Conservation (phyloP, 2,888 invertebrate genomes). For the Holacanthella duospinosa region DNA sequence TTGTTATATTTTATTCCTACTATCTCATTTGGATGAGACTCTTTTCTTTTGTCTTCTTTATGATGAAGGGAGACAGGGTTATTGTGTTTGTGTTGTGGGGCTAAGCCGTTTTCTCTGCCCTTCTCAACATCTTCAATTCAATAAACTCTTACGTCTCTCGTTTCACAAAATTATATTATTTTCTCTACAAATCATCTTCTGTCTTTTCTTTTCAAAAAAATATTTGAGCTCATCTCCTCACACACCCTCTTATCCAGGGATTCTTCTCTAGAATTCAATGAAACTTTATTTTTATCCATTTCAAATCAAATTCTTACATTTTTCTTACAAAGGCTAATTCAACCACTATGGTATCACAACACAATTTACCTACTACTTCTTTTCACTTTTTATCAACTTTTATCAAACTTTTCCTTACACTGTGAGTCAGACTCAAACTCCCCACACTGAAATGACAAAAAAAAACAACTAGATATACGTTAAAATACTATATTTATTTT, state of each 20-base stretch:
- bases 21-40: background rate
- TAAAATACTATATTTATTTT: too few species aligned
- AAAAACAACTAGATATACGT: too few species aligned
- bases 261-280: background rate
- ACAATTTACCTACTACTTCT: too few species aligned
- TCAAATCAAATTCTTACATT: background rate
- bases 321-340: background rate
- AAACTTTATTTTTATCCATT: background rate
- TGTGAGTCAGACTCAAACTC: too few species aligned
- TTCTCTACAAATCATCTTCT: background rate
- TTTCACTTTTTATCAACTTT: too few species aligned
- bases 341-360: too few species aligned
- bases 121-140: background rate
- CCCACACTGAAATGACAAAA: too few species aligned
- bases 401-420: too few species aligned
- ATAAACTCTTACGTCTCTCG: background rate
- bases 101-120: constrained; percentile 18
- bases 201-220: background rate
- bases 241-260: background rate
- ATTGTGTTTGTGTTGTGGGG: background rate
- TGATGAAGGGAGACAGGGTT: background rate
- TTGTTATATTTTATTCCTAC: constrained; percentile 10
- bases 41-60: constrained; percentile 13
- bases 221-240: background rate
- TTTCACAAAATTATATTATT: background rate